Percentiles rank a stretch among this genome's conserved stretches.
Evolutionary conservation across 64 coral and sea anemone genomes (phyloP).

Genomic region (Actinia tenebrosa): DNA sequence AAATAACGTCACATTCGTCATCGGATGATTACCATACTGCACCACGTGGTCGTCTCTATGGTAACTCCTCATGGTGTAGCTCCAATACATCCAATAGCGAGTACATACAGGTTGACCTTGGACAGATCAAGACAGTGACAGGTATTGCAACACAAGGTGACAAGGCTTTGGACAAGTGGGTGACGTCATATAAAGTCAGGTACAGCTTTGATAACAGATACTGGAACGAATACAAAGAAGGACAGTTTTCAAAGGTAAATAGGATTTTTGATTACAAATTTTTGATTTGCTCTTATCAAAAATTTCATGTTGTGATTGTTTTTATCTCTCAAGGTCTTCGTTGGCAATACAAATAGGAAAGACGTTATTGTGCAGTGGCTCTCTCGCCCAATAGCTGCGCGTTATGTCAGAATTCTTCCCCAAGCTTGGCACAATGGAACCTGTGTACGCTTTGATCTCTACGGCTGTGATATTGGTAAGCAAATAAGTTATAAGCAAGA

Average conservation of each 20-base stretch:
- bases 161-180: not conserved
- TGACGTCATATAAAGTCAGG: not conserved
- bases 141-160: not conserved
- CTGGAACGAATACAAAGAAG: not conserved
- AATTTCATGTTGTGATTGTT: no score
- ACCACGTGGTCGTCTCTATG: not conserved
- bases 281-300: no score
- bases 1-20: not conserved
- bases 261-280: not conserved
- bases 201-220: slow-evolving; percentile 2
- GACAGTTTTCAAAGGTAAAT: not conserved
- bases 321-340: not conserved
- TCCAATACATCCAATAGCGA: not conserved
- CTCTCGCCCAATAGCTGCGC: not conserved
- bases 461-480: slow-evolving; percentile 11
- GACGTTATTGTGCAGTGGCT: slow-evolving; percentile 10
- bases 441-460: slow-evolving; percentile 4
- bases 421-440: not conserved
- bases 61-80: not conserved
- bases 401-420: not conserved
- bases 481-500: not conserved
- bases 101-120: slow-evolving; percentile 10
- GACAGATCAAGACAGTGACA: not conserved
- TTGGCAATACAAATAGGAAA: not conserved
- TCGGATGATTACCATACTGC: slow-evolving; percentile 1